Conservation (phyloP, 2,113 vertebrate species). For the Pyrgilauda ruficollis region DNA sequence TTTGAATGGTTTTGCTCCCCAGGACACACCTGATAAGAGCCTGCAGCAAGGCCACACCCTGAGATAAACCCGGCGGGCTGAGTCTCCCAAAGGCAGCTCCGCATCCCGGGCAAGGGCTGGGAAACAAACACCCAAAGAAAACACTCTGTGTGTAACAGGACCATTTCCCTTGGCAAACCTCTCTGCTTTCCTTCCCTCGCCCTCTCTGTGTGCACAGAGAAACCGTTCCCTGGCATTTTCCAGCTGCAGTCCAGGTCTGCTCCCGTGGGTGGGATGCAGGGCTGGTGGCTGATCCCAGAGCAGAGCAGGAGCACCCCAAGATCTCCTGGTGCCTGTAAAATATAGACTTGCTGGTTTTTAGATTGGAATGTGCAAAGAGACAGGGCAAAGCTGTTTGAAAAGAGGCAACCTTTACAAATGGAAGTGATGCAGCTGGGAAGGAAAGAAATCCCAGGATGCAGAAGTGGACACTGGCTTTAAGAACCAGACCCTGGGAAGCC, state of each 20-base stretch:
- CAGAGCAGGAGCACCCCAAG: fast-evolving
- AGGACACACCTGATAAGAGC: conserved; percentile 13
- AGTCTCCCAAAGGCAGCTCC: background rate
- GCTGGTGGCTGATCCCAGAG: fast-evolving
- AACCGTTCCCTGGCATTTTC: background rate
- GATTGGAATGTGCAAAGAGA: background rate
- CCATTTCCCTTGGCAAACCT: background rate
- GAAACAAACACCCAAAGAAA: background rate
- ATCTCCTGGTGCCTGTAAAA: background rate
- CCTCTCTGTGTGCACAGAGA: fast-evolving
- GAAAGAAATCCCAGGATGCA: background rate
- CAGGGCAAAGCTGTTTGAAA: background rate
- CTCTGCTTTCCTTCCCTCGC: background rate
- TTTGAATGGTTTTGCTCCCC: background rate
- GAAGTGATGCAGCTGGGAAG: fast-evolving
- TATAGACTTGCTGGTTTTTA: background rate
- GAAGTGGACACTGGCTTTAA: background rate
- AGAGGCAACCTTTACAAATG: background rate
- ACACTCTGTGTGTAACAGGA: background rate
- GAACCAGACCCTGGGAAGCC: background rate
- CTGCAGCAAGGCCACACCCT: background rate
- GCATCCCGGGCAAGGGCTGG: background rate
- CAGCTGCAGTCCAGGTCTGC: background rate
- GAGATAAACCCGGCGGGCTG: background rate
- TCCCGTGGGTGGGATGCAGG: background rate